A percentile compares a stretch with the other conserved stretches of the same genome.
Evolutionary conservation across 2,113 vertebrate species (phyloP).

Genomic region (Promerops cafer): DNA sequence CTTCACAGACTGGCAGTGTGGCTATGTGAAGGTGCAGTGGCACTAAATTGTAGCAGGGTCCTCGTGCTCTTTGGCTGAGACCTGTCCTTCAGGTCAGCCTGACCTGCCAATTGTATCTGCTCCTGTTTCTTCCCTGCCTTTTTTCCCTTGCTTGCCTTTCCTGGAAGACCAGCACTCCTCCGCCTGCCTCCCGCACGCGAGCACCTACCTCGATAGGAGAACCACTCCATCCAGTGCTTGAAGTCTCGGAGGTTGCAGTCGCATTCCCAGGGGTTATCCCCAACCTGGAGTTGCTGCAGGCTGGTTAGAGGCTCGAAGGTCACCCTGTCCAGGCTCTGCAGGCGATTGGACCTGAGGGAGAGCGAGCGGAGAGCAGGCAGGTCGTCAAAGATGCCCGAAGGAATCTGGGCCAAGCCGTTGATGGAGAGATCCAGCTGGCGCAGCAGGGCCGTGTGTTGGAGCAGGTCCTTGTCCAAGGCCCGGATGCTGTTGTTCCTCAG

Average conservation of each 20-base stretch:
- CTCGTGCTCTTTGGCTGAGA: neutral
- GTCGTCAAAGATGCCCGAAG: slow-evolving; percentile 85
- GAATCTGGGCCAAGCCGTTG: slow-evolving; percentile 87
- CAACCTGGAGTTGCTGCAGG: slow-evolving; percentile 89
- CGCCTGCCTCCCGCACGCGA: fast-evolving
- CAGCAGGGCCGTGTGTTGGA: slow-evolving; percentile 80
- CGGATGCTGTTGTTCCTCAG: slow-evolving; percentile 96
- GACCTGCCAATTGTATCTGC: neutral
- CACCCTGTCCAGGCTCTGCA: slow-evolving; percentile 89
- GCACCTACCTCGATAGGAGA: slow-evolving; percentile 90
- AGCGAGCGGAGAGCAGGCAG: slow-evolving; percentile 86
- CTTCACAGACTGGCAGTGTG: neutral
- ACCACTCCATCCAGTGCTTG: slow-evolving; percentile 99
- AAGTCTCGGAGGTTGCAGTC: slow-evolving; percentile 96
- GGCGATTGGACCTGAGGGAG: slow-evolving; percentile 88
- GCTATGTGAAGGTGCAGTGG: neutral
- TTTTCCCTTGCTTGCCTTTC: neutral
- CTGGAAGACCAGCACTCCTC: neutral
- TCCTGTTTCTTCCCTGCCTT: neutral
- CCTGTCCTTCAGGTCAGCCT: neutral
- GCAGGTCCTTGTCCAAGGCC: slow-evolving; percentile 85
- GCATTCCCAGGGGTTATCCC: slow-evolving; percentile 97
- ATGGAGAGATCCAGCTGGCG: slow-evolving; percentile 91
- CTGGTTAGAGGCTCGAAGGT: slow-evolving; percentile 90
- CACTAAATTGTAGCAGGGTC: neutral